phyloP scores from a whole-genome alignment of 2,888 invertebrate genomes.

The Deladenus siricidicola region DNA sequence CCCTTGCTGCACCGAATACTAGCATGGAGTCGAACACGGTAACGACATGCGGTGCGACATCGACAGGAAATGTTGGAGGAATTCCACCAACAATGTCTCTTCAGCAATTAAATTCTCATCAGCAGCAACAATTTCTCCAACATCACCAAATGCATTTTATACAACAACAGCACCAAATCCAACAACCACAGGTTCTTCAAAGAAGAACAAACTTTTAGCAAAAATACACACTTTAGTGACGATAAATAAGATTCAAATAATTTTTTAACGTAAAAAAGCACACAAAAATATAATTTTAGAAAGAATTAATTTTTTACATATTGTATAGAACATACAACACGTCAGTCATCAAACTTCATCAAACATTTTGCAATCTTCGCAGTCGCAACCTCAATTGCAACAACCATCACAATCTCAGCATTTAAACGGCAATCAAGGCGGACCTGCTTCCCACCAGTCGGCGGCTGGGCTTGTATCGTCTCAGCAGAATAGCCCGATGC shows the following conservation, averaged over 20 bases:
- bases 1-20: neutral
- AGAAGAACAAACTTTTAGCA: too few relatives aligned
- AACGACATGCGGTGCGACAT: neutral
- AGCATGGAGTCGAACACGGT: neutral
- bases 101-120: neutral
- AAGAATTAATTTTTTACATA: too few relatives aligned
- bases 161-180: conserved; percentile 2
- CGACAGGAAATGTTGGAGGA: neutral
- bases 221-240: too few relatives aligned
- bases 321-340: neutral
- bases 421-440: neutral
- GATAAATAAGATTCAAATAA: too few relatives aligned
- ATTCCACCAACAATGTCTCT: neutral
- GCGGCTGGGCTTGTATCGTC: neutral
- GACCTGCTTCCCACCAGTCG: neutral
- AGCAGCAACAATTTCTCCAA: conserved; percentile 2
- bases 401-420: neutral
- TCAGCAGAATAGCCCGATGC: neutral
- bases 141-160: neutral
- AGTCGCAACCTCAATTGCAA: neutral
- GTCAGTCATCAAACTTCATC: neutral
- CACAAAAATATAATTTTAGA: too few relatives aligned
- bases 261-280: too few relatives aligned
- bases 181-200: neutral
- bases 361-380: neutral